phyloP scores from a whole-genome alignment of 2,797 vertebrate genomes.

The Rhynchonycteris naso region DNA sequence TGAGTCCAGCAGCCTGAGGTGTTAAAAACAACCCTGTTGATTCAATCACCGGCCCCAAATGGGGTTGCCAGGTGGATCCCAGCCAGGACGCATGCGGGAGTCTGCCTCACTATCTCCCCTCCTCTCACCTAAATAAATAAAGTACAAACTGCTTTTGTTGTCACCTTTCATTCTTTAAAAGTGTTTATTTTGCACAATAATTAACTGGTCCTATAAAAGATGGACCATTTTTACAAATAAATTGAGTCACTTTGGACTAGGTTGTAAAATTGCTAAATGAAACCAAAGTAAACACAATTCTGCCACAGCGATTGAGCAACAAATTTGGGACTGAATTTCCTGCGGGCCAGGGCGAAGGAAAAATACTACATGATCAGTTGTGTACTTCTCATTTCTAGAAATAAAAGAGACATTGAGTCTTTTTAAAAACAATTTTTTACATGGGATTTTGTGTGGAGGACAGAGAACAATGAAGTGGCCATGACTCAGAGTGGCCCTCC shows the following conservation, averaged over 20 bases:
- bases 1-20: no score
- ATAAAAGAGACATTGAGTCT: background rate
- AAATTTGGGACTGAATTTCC: background rate
- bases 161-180: background rate
- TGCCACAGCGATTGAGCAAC: background rate
- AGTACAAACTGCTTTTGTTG: background rate
- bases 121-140: no score
- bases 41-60: no score
- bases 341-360: background rate
- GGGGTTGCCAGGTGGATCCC: no score
- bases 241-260: background rate
- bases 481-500: no score
- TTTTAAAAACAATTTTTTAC: background rate
- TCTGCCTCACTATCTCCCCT: no score
- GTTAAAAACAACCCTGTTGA: no score
- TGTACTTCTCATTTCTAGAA: background rate
- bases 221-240: background rate
- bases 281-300: background rate
- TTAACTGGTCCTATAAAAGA: background rate
- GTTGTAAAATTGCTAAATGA: background rate
- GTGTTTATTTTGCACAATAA: background rate
- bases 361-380: background rate
- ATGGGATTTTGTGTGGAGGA: background rate
- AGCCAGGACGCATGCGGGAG: no score
- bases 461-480: background rate